Evolutionary conservation across 2,113 vertebrate genomes (phyloP), one percentile per base, ranked within the genome.

Genomic region (Oryzias curvinotus): DNA sequence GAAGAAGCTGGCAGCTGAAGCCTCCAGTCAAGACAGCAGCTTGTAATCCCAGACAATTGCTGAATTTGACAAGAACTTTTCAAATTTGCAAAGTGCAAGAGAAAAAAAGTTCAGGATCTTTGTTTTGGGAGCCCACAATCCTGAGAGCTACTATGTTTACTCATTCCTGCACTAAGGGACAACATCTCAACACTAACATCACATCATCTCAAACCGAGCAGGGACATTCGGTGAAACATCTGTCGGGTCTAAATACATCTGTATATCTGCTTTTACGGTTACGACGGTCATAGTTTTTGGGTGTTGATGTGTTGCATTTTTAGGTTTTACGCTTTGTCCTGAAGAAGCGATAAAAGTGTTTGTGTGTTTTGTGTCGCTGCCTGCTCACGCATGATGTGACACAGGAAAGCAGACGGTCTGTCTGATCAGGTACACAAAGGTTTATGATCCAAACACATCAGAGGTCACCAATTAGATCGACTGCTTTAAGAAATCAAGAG

Each of bases 1-100:
- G 71, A 93, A 91, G 72, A 97, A 95, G 73, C 61, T 78, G 44
- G 86, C 87, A 0, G 50, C 80, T 0, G 95, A 98, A 36, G 85
- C 85, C 3, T 88, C 91, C 4, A 92, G 91, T 59, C 93, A 94
- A 57, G 96, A 98, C 76, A 94, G 93, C 18, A 91, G 92, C 80
- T 85, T 95, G 76, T 97, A 78, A 82, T 61, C 16, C 25, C 16
- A 41, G 6, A 47, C 42, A 14, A 52, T 42, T 53, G 45, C 44
- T 3, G 8, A 25, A 56, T 17, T 4, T 51, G 43, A 19, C 8
- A 19, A 16, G 45, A 55, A 51, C 52, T 5, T 28, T 10, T 10
- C 60, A 47, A 57, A 21, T 25, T 30, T 45, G 25, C 36, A 52
- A 51, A 60, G 51, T 28, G 52, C 49, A 57, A 57, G 19, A 61